Base-by-base conservation (phyloP, 2,113 vertebrate genomes). In the Craseonycteris thonglongyai region DNA sequence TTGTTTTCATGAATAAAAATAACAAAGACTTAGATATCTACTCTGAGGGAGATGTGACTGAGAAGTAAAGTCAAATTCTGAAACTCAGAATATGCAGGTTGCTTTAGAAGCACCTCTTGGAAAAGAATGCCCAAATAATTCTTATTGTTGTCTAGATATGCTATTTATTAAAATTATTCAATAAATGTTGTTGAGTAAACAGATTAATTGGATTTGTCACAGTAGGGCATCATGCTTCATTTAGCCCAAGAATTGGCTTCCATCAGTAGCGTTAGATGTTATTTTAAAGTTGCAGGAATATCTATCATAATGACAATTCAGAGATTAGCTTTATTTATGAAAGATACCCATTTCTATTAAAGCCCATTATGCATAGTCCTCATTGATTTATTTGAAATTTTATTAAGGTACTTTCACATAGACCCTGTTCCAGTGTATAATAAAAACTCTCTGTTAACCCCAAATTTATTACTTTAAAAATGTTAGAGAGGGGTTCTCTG, bases 141-240 rank as follows among this genome's bases (percentile, higher is more conserved):
- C 21, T 40, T 65, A 49, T 2, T 87, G 63, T 33, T 58, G 6
- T 63, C 9, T 61, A 93, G 42, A 63, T 40, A 40, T 82, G 14
- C 28, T 87, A 58, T 92, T 94, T 92, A 86, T 81, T 84, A 35
- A 68, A 79, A 93, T 35, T 63, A 79, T 42, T 90, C 61, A 65
- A 65, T 94, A 79, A 59, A 80, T 91, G 89, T 56, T 90, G 49
- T 58, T 90, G 49, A 94, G 71, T 78, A 86, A 79, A 83, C 88
- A 79, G 58, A 90, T 93, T 93, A 91, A 88, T 69, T 96, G 56
- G 42, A 90, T 94, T 94, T 94, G 76, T 88, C 93, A 93, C 65
- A 93, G n/a, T 65, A 76, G 68, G 74, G 47, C 75, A 75, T 74
- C 71, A 88, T 68, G 42, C 76, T 88, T 80, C 69, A 90, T 91